phyloP scores from a whole-genome alignment of 1,140 invertebrate species.

The Asbolus verrucosus region DNA sequence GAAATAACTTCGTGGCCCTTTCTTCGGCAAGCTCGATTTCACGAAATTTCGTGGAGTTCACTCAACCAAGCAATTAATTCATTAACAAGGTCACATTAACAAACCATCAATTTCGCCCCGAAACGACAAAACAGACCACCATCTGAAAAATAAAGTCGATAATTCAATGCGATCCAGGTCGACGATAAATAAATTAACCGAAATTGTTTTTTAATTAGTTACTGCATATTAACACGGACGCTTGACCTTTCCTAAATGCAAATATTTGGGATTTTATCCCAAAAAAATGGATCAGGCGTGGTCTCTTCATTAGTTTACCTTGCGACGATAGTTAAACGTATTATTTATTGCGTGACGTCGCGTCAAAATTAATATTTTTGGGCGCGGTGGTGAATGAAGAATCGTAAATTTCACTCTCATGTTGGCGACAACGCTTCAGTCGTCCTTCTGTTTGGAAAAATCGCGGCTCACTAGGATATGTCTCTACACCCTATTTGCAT shows the following conservation, averaged over 20 bases:
- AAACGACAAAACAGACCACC: background rate
- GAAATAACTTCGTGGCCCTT: too few relatives aligned
- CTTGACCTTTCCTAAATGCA: slow-evolving; percentile 22
- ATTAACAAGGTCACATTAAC: slow-evolving; percentile 19
- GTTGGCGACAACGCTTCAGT: background rate
- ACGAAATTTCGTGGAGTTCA: slow-evolving; percentile 7
- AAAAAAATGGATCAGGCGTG: slow-evolving; percentile 15
- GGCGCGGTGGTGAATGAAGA: background rate
- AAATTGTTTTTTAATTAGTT: slow-evolving; percentile 24
- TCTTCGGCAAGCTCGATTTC: too few relatives aligned
- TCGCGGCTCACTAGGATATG: too few relatives aligned
- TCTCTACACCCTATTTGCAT: too few relatives aligned
- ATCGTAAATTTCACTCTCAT: slow-evolving; percentile 4
- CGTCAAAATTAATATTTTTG: slow-evolving; percentile 29
- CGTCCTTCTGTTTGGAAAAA: slow-evolving; percentile 20
- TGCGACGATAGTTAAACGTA: slow-evolving; percentile 21
- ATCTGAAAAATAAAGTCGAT: background rate
- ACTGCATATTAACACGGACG: slow-evolving; percentile 14
- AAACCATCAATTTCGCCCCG: slow-evolving; percentile 3
- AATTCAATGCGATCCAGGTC: background rate
- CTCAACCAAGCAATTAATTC: slow-evolving; percentile 10
- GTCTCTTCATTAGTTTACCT: slow-evolving; percentile 26
- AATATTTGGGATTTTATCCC: background rate
- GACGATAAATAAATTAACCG: slow-evolving; percentile 19
- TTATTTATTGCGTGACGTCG: slow-evolving; percentile 17